phyloP scores from a whole-genome alignment of 2,888 invertebrate species.

The Chrysina gloriosa region DNA sequence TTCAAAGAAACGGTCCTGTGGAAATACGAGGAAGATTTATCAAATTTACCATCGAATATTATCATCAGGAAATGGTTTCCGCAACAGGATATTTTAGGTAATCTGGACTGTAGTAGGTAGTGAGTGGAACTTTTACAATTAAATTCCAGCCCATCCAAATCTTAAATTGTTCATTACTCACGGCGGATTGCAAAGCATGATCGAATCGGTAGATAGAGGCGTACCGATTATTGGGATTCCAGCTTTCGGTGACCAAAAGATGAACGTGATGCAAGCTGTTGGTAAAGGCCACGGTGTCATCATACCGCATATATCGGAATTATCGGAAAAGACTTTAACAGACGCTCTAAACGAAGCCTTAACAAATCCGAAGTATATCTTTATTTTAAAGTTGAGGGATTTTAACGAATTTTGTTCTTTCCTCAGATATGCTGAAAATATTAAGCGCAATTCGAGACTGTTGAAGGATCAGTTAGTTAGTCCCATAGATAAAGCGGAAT shows the following conservation, averaged over 20 bases:
- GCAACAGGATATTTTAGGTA: conserved; percentile 61
- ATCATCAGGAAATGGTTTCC: conserved; percentile 73
- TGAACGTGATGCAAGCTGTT: conserved; percentile 16
- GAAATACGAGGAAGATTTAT: conserved; percentile 73
- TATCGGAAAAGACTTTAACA: conserved; percentile 2
- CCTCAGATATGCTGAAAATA: conserved; percentile 47
- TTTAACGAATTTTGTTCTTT: background rate
- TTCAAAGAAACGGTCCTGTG: conserved; percentile 73
- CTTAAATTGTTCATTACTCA: conserved; percentile 34
- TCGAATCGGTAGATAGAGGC: conserved; percentile 32
- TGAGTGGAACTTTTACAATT: background rate
- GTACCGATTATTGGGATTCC: conserved; percentile 38
- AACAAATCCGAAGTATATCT: conserved; percentile 17
- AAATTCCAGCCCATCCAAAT: conserved; percentile 31
- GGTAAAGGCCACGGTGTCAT: conserved; percentile 20
- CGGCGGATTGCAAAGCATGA: conserved; percentile 27
- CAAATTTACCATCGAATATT: conserved; percentile 68
- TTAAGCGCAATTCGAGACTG: conserved; percentile 47
- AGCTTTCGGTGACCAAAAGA: conserved; percentile 18
- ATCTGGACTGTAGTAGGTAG: background rate
- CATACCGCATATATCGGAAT: background rate
- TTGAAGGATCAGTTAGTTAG: conserved; percentile 51
- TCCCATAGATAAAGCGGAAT: conserved; percentile 54
- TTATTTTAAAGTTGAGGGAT: background rate
- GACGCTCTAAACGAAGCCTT: conserved; percentile 20